Conservation (phyloP, 1,140 invertebrate genomes). For the Drosophila nannoptera region DNA sequence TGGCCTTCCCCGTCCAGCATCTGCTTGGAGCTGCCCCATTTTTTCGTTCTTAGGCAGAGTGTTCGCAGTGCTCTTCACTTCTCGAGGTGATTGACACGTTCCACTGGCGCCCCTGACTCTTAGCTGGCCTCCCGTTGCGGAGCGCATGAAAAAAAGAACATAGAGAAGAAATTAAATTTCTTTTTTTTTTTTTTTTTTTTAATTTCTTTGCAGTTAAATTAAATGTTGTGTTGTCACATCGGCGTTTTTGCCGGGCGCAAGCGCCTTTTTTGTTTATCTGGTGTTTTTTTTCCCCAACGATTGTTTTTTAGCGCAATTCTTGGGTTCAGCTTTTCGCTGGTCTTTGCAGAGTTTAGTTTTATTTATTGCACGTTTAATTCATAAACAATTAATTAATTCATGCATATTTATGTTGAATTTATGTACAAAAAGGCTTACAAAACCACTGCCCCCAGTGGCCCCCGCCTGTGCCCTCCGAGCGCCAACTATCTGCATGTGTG, state of each 20-base stretch:
- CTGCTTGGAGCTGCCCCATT: constrained; percentile 21
- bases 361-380: constrained; percentile 71
- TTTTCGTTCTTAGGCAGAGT: constrained; percentile 14
- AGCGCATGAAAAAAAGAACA: constrained; percentile 4
- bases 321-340: background rate
- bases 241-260: constrained; percentile 48
- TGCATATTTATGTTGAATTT: constrained; percentile 75
- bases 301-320: constrained; percentile 57
- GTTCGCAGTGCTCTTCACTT: constrained; percentile 29
- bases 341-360: constrained; percentile 29
- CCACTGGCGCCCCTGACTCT: constrained; percentile 65
- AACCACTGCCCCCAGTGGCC: constrained; percentile 6
- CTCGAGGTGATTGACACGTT: constrained; percentile 73
- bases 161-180: constrained; percentile 29
- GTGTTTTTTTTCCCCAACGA: constrained; percentile 58
- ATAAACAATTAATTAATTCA: constrained; percentile 78
- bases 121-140: constrained; percentile 18
- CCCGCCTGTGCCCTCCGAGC: background rate
- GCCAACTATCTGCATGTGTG: background rate
- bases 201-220: constrained; percentile 19
- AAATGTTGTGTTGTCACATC: constrained; percentile 47
- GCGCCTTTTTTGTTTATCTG: constrained; percentile 72
- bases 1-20: background rate
- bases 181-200: background rate
- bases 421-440: constrained; percentile 47